Percentiles rank a stretch among this genome's conserved stretches.
Evolutionary conservation across 2,113 vertebrate genomes (phyloP).

Genomic region (Vombatus ursinus): DNA sequence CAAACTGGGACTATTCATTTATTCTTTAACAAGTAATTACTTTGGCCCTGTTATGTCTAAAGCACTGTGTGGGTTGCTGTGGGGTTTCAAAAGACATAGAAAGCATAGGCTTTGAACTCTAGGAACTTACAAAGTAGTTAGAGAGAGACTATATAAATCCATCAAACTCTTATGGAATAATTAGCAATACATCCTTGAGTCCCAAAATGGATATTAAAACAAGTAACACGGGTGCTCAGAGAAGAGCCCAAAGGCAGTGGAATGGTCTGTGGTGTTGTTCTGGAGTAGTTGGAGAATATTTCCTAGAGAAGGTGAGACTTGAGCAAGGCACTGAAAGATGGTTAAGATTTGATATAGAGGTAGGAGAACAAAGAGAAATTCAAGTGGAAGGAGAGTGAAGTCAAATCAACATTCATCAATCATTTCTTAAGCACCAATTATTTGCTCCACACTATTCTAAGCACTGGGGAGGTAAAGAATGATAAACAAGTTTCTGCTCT

Average conservation of each 20-base stretch:
- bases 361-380: neutral
- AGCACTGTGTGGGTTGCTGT: neutral
- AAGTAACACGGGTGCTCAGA: neutral
- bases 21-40: neutral
- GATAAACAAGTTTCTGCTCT: too few species aligned
- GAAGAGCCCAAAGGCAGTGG: neutral
- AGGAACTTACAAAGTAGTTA: neutral
- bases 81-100: neutral
- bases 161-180: neutral
- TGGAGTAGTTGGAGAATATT: neutral
- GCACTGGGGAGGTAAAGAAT: too few species aligned
- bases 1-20: neutral
- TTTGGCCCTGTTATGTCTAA: neutral
- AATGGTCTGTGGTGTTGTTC: neutral
- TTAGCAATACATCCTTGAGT: neutral
- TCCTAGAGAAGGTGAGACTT: neutral
- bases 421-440: too few species aligned
- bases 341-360: neutral
- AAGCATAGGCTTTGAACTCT: neutral
- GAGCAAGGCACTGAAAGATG: neutral
- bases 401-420: neutral
- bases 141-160: neutral
- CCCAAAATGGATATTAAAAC: neutral
- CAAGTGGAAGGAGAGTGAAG: neutral
- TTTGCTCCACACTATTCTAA: too few species aligned